A percentile compares a stretch with the other conserved stretches of the same genome.
Evolutionary conservation across 1,140 invertebrate species (phyloP).

Genomic region (Brachionus plicatilis): DNA sequence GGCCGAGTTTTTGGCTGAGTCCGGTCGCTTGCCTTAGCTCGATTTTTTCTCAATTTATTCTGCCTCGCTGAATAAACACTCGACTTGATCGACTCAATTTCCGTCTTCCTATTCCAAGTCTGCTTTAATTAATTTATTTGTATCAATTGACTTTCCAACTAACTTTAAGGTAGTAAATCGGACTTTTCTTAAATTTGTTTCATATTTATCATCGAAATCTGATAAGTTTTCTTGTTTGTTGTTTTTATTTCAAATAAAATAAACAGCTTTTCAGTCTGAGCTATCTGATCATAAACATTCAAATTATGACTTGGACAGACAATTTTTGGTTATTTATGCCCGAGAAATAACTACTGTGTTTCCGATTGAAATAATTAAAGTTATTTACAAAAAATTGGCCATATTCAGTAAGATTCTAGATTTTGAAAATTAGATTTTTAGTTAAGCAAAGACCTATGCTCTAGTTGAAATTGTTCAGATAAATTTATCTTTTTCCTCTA

Average conservation of each 20-base stretch:
- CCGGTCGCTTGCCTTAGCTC: background rate
- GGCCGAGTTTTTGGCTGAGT: background rate
- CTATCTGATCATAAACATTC: background rate
- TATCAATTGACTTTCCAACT: background rate
- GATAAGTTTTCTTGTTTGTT: background rate
- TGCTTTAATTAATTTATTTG: constrained; percentile 15
- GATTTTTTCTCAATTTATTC: background rate
- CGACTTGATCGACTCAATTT: background rate
- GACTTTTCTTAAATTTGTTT: background rate
- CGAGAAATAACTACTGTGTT: background rate
- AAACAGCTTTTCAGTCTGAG: background rate
- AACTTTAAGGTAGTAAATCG: background rate
- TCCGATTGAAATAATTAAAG: no score
- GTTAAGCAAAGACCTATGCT: background rate
- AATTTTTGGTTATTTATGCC: background rate
- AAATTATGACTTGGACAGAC: background rate
- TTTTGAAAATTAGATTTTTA: background rate
- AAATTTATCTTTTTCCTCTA: no score
- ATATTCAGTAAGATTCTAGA: background rate
- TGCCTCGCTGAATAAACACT: background rate
- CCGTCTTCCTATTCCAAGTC: background rate
- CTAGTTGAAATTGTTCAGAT: no score
- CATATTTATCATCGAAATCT: background rate
- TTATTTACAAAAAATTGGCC: background rate
- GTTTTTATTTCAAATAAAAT: background rate